A percentile compares a stretch with the other conserved stretches of the same genome.
Conservation (phyloP, 2,113 vertebrate species). For the Turnix velox region DNA sequence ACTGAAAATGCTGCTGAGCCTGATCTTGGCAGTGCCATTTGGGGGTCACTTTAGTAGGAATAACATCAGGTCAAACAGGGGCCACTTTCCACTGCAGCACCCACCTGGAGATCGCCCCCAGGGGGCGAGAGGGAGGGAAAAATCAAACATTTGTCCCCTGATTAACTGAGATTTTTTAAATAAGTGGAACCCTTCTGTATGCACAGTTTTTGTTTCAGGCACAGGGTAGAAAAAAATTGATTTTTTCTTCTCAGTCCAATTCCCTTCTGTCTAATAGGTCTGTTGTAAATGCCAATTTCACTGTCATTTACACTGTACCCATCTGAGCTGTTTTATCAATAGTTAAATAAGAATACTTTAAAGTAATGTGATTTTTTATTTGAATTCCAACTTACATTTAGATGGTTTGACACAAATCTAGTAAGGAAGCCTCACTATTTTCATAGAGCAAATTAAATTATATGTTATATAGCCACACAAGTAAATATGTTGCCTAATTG, state of each 20-base stretch:
- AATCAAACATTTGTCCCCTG: neutral
- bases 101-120: neutral
- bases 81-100: neutral
- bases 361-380: slow-evolving; percentile 54
- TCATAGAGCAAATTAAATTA: slow-evolving; percentile 45
- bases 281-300: slow-evolving; percentile 57
- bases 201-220: neutral
- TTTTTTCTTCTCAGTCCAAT: slow-evolving; percentile 51
- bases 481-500: slow-evolving; percentile 44
- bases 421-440: slow-evolving; percentile 23
- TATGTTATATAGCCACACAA: slow-evolving; percentile 29
- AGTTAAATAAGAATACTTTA: slow-evolving; percentile 64
- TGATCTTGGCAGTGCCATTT: neutral
- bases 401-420: slow-evolving; percentile 47
- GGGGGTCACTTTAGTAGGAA: neutral
- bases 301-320: slow-evolving; percentile 48
- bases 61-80: neutral
- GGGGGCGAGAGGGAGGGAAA: neutral
- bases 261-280: slow-evolving; percentile 56
- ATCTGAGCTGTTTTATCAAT: slow-evolving; percentile 58
- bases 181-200: neutral
- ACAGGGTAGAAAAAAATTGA: slow-evolving; percentile 5
- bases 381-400: slow-evolving; percentile 47
- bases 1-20: neutral
- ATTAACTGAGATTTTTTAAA: neutral